A percentile compares a stretch with the other conserved stretches of the same genome.
phyloP scores from a whole-genome alignment of 2,888 invertebrate genomes.

The Tenthredo amoena region DNA sequence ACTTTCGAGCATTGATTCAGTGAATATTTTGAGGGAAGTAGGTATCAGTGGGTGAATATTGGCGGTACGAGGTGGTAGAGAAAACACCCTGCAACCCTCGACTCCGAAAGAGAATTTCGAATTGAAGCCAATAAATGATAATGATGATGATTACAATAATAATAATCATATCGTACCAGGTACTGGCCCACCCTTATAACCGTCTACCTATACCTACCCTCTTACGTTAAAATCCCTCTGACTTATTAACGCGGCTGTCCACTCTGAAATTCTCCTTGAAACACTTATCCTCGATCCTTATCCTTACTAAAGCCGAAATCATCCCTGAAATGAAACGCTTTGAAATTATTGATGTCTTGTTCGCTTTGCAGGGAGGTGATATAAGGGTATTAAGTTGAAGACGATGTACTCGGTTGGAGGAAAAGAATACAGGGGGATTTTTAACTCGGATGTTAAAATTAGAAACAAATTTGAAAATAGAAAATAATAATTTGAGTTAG shows the following conservation, averaged over 20 bases:
- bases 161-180: background rate
- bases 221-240: conserved; percentile 23
- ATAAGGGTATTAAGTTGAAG: background rate
- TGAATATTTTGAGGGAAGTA: background rate
- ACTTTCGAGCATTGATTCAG: conserved; percentile 19
- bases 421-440: background rate
- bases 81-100: background rate
- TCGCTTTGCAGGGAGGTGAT: background rate
- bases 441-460: background rate
- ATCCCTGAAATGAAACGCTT: conserved; percentile 31
- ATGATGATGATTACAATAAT: background rate
- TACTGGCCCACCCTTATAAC: background rate
- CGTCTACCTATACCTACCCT: background rate
- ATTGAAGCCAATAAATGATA: background rate
- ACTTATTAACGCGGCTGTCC: conserved; percentile 26
- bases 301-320: conserved; percentile 23
- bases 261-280: conserved; percentile 44
- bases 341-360: conserved; percentile 43
- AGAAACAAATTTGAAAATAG: background rate
- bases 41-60: background rate
- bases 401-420: background rate
- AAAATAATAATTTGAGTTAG: background rate
- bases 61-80: background rate
- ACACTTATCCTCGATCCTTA: conserved; percentile 38
- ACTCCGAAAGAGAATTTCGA: background rate